phyloP scores from a whole-genome alignment of 2,888 invertebrate species.

The Ophraella communa region DNA sequence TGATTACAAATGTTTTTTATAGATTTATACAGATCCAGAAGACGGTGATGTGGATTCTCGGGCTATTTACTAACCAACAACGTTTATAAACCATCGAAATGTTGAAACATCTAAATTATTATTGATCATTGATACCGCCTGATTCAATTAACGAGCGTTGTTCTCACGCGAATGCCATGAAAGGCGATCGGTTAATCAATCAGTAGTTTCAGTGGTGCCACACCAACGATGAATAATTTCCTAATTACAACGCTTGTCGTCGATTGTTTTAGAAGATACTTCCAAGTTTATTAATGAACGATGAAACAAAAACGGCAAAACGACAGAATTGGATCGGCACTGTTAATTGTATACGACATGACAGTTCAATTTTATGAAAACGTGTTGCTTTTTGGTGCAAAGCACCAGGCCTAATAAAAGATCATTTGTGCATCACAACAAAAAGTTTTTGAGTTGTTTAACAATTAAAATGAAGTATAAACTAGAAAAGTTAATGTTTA shows the following conservation, averaged over 20 bases:
- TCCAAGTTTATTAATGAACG: slow-evolving; percentile 7
- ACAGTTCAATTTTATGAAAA: neutral
- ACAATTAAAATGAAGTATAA: too few species aligned
- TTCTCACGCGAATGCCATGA: slow-evolving; percentile 19
- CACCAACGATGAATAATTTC: slow-evolving; percentile 14
- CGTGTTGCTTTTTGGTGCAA: neutral
- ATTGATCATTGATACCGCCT: slow-evolving; percentile 13
- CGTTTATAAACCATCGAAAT: neutral
- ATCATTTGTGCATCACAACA: too few species aligned
- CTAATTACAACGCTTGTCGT: slow-evolving; percentile 15
- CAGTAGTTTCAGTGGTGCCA: slow-evolving; percentile 13
- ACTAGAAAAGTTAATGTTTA: too few species aligned
- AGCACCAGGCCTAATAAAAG: too few species aligned
- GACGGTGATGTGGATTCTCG: too few species aligned
- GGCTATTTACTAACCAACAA: neutral
- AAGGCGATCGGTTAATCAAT: slow-evolving; percentile 20
- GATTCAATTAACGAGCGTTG: slow-evolving; percentile 12
- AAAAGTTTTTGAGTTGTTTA: too few species aligned
- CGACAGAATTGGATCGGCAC: neutral
- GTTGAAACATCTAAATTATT: neutral
- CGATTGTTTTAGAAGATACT: slow-evolving; percentile 11
- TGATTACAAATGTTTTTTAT: too few species aligned
- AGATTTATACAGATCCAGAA: too few species aligned
- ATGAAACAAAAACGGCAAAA: neutral
- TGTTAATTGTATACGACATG: neutral